Conservation (phyloP, 2,797 vertebrate species). For the Coccyzus lansbergi region DNA sequence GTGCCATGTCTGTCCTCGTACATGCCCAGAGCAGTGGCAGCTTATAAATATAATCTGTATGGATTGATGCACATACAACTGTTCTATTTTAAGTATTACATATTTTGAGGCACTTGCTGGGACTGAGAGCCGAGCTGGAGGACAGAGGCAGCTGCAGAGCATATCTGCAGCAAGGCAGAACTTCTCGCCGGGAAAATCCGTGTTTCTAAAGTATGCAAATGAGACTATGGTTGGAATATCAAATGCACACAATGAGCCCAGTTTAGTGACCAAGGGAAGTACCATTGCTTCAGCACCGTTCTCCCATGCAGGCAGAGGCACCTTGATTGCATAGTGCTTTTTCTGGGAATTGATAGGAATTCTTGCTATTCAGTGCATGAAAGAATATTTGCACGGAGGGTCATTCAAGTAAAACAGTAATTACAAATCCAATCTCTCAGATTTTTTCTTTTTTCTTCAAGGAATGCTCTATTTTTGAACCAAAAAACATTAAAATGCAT, state of each 20-base stretch:
- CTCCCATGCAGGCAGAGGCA: neutral
- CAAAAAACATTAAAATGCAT: neutral
- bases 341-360: neutral
- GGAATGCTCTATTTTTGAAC: neutral
- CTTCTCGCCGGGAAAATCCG: neutral
- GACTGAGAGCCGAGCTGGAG: neutral
- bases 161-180: neutral
- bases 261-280: neutral
- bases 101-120: neutral
- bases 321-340: neutral
- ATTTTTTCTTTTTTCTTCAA: neutral
- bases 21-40: neutral
- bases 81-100: neutral
- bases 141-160: slow-evolving; percentile 6
- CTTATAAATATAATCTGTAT: neutral
- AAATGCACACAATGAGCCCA: neutral
- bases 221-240: neutral
- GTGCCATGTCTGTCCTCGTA: neutral
- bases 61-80: neutral
- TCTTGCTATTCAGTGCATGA: neutral
- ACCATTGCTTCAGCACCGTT: neutral
- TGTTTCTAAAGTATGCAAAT: neutral
- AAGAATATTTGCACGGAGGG: neutral
- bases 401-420: neutral
- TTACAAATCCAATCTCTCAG: neutral